phyloP scores from a whole-genome alignment of 2,113 vertebrate genomes.

The Alligator mississippiensis region DNA sequence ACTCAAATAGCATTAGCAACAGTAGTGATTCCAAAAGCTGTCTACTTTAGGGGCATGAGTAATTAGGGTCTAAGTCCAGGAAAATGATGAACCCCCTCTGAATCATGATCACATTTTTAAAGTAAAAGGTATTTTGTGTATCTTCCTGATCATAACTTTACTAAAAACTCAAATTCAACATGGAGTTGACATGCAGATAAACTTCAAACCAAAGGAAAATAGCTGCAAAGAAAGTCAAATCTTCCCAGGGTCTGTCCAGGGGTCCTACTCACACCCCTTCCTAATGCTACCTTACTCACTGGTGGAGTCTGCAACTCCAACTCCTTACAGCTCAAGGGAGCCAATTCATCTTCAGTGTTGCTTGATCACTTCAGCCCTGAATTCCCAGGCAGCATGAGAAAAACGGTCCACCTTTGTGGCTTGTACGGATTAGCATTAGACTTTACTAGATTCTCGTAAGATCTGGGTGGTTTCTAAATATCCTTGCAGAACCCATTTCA shows the following conservation, averaged over 20 bases:
- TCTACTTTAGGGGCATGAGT: not conserved
- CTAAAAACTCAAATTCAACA: not conserved
- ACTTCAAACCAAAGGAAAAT: not conserved
- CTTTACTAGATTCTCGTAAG: constrained; percentile 24
- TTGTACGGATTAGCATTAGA: constrained; percentile 14
- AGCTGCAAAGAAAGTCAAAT: not conserved
- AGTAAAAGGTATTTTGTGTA: not conserved
- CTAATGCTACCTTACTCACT: not conserved
- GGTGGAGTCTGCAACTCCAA: constrained; percentile 51
- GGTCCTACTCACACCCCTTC: not conserved
- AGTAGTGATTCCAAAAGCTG: not conserved
- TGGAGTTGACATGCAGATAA: not conserved
- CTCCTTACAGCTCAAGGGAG: not conserved
- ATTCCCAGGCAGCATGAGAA: not conserved
- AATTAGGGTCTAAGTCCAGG: not conserved
- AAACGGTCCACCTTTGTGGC: not conserved
- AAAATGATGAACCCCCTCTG: not conserved
- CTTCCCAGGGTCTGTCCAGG: accelerated
- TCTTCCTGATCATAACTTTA: not conserved
- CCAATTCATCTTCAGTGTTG: not conserved
- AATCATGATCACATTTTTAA: not conserved
- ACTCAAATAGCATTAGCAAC: not conserved
- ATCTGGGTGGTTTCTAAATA: not conserved
- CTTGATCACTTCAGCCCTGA: not conserved
- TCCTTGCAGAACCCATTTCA: constrained; percentile 32